Evolutionary conservation across 2,888 invertebrate genomes (phyloP).

Genomic region (Caradrina kadenii): DNA sequence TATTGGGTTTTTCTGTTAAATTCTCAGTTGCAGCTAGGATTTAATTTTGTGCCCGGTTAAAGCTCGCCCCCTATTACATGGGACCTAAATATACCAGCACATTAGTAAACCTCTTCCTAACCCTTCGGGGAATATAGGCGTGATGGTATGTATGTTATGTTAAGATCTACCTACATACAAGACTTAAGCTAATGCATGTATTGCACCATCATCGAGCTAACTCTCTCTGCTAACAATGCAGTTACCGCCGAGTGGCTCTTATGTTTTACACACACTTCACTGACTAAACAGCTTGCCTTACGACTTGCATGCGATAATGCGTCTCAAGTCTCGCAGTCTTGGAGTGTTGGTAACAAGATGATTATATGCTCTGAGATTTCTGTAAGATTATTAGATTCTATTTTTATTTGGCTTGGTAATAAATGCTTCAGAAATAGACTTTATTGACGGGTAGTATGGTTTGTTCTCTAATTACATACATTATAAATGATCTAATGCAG

Average conservation of each 20-base stretch:
- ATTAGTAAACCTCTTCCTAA: too few relatives aligned
- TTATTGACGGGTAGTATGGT: too few relatives aligned
- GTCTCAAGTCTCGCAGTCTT: constrained; percentile 21
- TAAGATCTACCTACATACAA: not conserved
- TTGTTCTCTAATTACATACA: not conserved
- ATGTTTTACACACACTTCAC: constrained; percentile 64
- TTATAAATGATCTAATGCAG: not conserved
- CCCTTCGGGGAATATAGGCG: too few relatives aligned
- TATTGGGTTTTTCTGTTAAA: too few relatives aligned
- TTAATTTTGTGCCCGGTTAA: too few relatives aligned
- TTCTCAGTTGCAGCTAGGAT: too few relatives aligned
- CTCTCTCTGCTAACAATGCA: constrained; percentile 73
- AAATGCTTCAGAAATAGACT: too few relatives aligned
- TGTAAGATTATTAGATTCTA: not conserved
- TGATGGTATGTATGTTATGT: too few relatives aligned
- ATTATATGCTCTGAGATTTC: constrained; percentile 19
- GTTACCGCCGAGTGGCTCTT: constrained; percentile 75
- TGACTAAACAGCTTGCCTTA: constrained; percentile 58
- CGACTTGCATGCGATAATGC: constrained; percentile 46
- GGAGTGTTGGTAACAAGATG: constrained; percentile 32
- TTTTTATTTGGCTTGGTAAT: not conserved
- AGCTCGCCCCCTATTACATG: too few relatives aligned
- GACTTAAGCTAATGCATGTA: constrained; percentile 14
- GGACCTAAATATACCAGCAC: too few relatives aligned
- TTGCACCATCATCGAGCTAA: constrained; percentile 38